Evolutionary conservation across 2,113 vertebrate genomes (phyloP).

Genomic region (Archocentrus centrarchus): DNA sequence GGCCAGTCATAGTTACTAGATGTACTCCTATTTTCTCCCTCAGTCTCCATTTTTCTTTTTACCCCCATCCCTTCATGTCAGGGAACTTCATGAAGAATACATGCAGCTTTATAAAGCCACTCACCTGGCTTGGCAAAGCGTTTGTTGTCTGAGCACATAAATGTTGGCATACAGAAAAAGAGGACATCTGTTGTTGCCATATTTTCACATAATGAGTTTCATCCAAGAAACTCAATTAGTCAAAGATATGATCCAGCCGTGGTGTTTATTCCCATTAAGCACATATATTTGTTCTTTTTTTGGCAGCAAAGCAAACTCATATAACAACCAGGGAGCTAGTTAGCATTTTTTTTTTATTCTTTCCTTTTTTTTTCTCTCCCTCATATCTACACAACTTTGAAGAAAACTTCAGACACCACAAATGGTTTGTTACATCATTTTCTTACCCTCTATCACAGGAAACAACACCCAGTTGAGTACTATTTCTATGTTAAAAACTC

Average conservation of each 20-base stretch:
- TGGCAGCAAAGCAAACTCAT: constrained; percentile 24
- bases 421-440: constrained; percentile 55
- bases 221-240: constrained; percentile 44
- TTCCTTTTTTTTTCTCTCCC: not conserved
- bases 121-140: constrained; percentile 43
- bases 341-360: constrained; percentile 7
- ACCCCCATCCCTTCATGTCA: constrained; percentile 42
- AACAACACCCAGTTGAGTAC: constrained; percentile 32
- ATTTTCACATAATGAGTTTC: constrained; percentile 24
- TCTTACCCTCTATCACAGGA: constrained; percentile 42
- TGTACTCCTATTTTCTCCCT: constrained; percentile 28
- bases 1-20: constrained; percentile 63
- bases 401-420: constrained; percentile 43
- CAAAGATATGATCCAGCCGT: constrained; percentile 44
- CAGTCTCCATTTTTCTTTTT: not conserved
- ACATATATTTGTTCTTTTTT: constrained; percentile 34
- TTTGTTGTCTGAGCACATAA: not conserved
- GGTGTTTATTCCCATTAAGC: constrained; percentile 47
- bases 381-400: constrained; percentile 28
- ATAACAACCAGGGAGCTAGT: constrained; percentile 33
- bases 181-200: constrained; percentile 19
- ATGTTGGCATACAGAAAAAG: constrained; percentile 28
- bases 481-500: constrained; percentile 46
- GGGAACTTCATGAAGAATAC: constrained; percentile 14
- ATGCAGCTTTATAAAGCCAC: constrained; percentile 9